phyloP scores from a whole-genome alignment of 2,888 invertebrate species.

The Julus scandinavius region DNA sequence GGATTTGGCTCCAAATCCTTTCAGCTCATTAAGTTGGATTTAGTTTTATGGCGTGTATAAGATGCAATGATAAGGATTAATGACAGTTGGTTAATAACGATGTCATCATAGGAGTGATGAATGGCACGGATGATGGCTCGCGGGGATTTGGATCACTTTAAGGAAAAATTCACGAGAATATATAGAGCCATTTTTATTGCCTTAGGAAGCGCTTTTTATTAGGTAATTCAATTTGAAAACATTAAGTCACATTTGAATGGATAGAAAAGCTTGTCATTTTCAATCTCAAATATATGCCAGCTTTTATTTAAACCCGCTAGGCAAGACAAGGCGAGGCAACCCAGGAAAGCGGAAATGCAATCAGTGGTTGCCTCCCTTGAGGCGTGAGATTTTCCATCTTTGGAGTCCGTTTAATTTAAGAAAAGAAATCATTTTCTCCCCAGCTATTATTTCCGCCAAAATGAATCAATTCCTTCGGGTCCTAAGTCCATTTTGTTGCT shows the following conservation, averaged over 20 bases:
- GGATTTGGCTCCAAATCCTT: slow-evolving; percentile 23
- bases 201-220: background rate
- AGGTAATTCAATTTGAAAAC: slow-evolving; percentile 27
- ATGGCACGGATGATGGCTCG: slow-evolving; percentile 5
- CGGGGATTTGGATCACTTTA: background rate
- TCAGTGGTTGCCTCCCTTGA: slow-evolving; percentile 27
- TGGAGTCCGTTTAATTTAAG: slow-evolving; percentile 27
- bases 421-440: slow-evolving; percentile 9
- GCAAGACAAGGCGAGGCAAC: background rate
- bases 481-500: background rate
- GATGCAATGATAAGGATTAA: slow-evolving; percentile 33
- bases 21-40: slow-evolving; percentile 33
- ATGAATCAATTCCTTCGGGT: slow-evolving; percentile 21
- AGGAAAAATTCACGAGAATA: slow-evolving; percentile 8
- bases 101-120: slow-evolving; percentile 2
- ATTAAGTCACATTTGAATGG: slow-evolving; percentile 13
- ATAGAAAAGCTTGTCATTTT: background rate
- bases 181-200: background rate
- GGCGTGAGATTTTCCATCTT: slow-evolving; percentile 21
- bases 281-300: slow-evolving; percentile 19
- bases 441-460: slow-evolving; percentile 9
- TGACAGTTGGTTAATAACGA: slow-evolving; percentile 27
- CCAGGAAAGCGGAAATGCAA: slow-evolving; percentile 12
- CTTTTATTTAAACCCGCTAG: background rate
- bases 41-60: background rate